Conservation (phyloP, 2,113 vertebrate genomes). For the Peromyscus maniculatus region DNA sequence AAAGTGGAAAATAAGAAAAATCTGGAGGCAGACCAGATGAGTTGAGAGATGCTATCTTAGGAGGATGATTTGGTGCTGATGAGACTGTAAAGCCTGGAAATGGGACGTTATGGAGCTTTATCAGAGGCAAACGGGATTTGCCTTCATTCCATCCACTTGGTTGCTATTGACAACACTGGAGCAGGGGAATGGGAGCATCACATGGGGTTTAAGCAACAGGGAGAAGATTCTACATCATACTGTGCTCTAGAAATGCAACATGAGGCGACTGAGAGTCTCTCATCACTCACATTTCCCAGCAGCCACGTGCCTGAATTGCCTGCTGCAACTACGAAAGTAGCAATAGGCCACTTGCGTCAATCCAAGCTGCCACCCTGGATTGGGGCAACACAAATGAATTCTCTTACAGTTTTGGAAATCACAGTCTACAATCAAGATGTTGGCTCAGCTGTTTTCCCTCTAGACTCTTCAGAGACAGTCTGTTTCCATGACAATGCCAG, state of each 20-base stretch:
- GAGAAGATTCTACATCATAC: not conserved
- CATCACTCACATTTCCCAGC: not conserved
- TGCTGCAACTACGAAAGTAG: not conserved
- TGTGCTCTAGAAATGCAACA: not conserved
- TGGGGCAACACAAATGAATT: not conserved
- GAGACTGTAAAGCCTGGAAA: not conserved
- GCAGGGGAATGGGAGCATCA: too few species aligned
- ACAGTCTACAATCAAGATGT: slow-evolving; percentile 16
- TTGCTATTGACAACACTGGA: not conserved
- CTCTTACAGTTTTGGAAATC: not conserved
- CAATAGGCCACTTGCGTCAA: not conserved
- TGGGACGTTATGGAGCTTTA: not conserved
- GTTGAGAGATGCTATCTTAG: not conserved
- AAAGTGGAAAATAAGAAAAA: not conserved
- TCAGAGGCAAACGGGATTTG: not conserved
- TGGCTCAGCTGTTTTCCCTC: not conserved
- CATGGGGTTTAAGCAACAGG: not conserved
- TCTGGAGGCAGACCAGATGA: not conserved
- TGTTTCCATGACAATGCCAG: not conserved
- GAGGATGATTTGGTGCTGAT: not conserved
- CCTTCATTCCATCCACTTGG: not conserved
- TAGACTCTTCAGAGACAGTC: not conserved
- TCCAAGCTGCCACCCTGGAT: not conserved
- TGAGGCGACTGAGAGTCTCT: not conserved
- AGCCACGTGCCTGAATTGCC: not conserved